Evolutionary conservation across 2,113 vertebrate species (phyloP).

Genomic region (Gambusia affinis): DNA sequence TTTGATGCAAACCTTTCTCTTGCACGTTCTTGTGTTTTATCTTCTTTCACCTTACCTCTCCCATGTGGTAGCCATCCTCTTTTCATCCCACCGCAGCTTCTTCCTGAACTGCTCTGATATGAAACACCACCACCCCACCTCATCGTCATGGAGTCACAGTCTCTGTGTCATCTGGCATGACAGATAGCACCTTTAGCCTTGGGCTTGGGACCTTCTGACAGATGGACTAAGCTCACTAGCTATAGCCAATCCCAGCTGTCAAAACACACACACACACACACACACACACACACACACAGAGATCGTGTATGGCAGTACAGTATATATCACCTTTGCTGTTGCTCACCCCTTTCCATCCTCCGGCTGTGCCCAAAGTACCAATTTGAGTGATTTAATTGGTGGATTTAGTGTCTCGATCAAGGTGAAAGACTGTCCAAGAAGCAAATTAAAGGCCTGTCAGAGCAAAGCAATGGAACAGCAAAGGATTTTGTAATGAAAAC

Average conservation of each 20-base stretch:
- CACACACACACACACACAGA: slow-evolving; percentile 36
- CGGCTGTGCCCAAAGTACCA: slow-evolving; percentile 58
- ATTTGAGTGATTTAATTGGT: slow-evolving; percentile 74
- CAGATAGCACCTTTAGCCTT: slow-evolving; percentile 75
- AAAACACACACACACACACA: slow-evolving; percentile 40
- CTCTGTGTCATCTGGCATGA: slow-evolving; percentile 69
- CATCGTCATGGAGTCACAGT: slow-evolving; percentile 67
- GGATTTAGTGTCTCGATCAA: slow-evolving; percentile 72
- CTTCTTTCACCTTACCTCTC: slow-evolving; percentile 14
- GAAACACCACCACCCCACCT: slow-evolving; percentile 42
- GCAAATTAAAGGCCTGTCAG: slow-evolving; percentile 67
- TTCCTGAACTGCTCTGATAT: slow-evolving; percentile 49
- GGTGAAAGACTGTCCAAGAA: slow-evolving; percentile 65
- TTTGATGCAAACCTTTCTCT: background rate
- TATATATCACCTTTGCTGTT: slow-evolving; percentile 63
- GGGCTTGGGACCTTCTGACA: slow-evolving; percentile 66
- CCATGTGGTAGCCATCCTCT: background rate
- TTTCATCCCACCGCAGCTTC: slow-evolving; percentile 19
- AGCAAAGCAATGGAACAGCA: slow-evolving; percentile 39
- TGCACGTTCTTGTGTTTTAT: slow-evolving; percentile 8
- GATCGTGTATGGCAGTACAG: slow-evolving; percentile 24
- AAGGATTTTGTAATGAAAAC: slow-evolving; percentile 54
- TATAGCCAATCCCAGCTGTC: slow-evolving; percentile 67
- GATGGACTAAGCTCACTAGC: slow-evolving; percentile 66
- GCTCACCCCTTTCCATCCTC: slow-evolving; percentile 44